Percentiles rank a stretch among this genome's conserved stretches.
phyloP scores from a whole-genome alignment of 2,888 invertebrate species.

The Caenorhabditis sp. region DNA sequence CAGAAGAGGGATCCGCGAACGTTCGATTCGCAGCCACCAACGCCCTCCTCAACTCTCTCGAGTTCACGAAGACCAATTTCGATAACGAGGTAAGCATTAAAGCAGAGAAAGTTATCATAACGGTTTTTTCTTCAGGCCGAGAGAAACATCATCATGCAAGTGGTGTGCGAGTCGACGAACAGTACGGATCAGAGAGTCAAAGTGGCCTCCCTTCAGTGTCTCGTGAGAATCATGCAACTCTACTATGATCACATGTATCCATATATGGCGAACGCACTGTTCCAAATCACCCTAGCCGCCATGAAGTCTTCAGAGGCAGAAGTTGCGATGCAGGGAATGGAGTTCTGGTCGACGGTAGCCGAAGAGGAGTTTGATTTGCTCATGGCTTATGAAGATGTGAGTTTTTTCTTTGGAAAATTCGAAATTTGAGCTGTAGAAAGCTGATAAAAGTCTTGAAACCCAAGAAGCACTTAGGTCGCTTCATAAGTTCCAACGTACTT shows the following conservation, averaged over 20 bases:
- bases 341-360: conserved; percentile 99
- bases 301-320: conserved; percentile 98
- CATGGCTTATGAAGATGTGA: conserved; percentile 92
- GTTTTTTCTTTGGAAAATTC: conserved; percentile 1
- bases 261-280: conserved; percentile 98
- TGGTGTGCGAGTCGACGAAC: conserved; percentile 98
- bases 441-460: too few species aligned
- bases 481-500: too few species aligned
- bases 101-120: neutral
- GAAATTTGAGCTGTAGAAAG: too few species aligned
- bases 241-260: conserved; percentile 99
- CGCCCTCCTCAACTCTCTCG: conserved; percentile 96
- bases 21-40: conserved; percentile 97
- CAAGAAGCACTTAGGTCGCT: too few species aligned
- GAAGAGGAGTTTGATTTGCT: conserved; percentile 98
- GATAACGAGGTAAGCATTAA: conserved; percentile 90
- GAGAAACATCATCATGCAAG: conserved; percentile 99
- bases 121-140: conserved; percentile 87
- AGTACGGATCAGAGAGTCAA: conserved; percentile 93
- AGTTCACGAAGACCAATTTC: conserved; percentile 98
- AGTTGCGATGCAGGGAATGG: conserved; percentile 90
- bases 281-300: conserved; percentile 98
- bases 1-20: conserved; percentile 90
- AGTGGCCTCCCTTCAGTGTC: conserved; percentile 95
- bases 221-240: conserved; percentile 97